phyloP scores from a whole-genome alignment of 2,797 vertebrate species.

The Tachyglossus aculeatus region DNA sequence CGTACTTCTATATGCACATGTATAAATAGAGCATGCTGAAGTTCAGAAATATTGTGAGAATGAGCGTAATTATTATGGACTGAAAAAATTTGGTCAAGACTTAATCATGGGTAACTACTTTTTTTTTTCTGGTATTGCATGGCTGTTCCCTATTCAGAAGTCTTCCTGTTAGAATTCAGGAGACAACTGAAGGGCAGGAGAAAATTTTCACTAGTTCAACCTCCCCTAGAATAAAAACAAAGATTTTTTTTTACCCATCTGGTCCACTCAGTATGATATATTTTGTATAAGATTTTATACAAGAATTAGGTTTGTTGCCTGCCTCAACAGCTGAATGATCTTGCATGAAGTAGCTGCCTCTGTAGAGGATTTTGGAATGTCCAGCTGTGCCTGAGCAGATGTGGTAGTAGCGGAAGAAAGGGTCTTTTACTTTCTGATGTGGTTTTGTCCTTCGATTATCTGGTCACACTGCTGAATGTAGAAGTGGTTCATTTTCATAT shows the following conservation, averaged over 20 bases:
- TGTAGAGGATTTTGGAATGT: slow-evolving; percentile 33
- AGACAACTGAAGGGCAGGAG: not conserved
- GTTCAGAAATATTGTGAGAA: too few relatives aligned
- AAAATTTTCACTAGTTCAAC: not conserved
- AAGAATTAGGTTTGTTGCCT: not conserved
- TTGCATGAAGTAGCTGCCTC: slow-evolving; percentile 22
- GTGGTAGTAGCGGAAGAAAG: slow-evolving; percentile 33
- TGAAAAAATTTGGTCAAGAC: too few relatives aligned
- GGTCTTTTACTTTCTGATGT: slow-evolving; percentile 14
- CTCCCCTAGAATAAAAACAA: not conserved
- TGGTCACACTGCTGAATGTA: not conserved
- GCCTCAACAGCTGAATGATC: not conserved
- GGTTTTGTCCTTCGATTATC: not conserved
- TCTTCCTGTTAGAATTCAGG: slow-evolving; percentile 10
- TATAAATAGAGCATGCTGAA: too few relatives aligned
- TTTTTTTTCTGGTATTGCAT: too few relatives aligned
- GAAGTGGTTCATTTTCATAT: not conserved
- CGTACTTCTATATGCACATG: too few relatives aligned
- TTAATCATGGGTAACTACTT: too few relatives aligned
- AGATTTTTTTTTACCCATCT: too few relatives aligned
- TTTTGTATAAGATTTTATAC: not conserved
- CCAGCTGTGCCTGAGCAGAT: slow-evolving; percentile 55
- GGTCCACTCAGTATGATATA: not conserved
- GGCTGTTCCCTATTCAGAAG: slow-evolving; percentile 3
- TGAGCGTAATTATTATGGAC: too few relatives aligned